A percentile compares a stretch with the other conserved stretches of the same genome.
These are phyloP conservation scores for Propsilocerus akamusi DNA, from an alignment of 1,140 invertebrate species.

Conservation along the genomic window DNA sequence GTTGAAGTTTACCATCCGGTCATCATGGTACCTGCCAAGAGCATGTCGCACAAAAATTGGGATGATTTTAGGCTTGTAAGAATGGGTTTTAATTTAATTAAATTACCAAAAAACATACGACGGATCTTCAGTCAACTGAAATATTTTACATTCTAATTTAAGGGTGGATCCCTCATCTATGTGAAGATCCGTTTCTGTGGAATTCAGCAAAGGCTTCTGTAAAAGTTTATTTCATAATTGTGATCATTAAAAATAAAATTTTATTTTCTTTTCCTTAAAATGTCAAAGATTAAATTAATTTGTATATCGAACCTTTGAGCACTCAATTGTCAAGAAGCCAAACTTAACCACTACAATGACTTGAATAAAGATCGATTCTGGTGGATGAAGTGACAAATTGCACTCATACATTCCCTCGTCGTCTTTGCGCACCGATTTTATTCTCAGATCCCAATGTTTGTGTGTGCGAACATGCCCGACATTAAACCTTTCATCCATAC, in stretches of 20 bases:
- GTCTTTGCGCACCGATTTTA: slow-evolving; percentile 44
- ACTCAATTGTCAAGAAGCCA: slow-evolving; percentile 7
- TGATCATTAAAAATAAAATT: too few species aligned
- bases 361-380: slow-evolving; percentile 52
- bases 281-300: too few species aligned
- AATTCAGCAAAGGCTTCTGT: slow-evolving; percentile 49
- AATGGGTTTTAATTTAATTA: not conserved
- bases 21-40: slow-evolving; percentile 37
- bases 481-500: slow-evolving; percentile 51
- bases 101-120: slow-evolving; percentile 56
- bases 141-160: slow-evolving; percentile 47
- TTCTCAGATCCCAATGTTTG: slow-evolving; percentile 51
- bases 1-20: slow-evolving; percentile 55
- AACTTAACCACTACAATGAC: slow-evolving; percentile 60
- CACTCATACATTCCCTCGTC: slow-evolving; percentile 62
- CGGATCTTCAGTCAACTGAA: slow-evolving; percentile 49
- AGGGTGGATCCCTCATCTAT: slow-evolving; percentile 53
- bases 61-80: not conserved
- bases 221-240: too few species aligned
- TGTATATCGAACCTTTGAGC: not conserved
- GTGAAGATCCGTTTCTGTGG: slow-evolving; percentile 53
- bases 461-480: slow-evolving; percentile 53
- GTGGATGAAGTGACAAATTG: slow-evolving; percentile 62
- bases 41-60: not conserved
- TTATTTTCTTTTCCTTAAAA: too few species aligned